Conservation (phyloP, 2,888 invertebrate species). For the Silvanus unidentatus region DNA sequence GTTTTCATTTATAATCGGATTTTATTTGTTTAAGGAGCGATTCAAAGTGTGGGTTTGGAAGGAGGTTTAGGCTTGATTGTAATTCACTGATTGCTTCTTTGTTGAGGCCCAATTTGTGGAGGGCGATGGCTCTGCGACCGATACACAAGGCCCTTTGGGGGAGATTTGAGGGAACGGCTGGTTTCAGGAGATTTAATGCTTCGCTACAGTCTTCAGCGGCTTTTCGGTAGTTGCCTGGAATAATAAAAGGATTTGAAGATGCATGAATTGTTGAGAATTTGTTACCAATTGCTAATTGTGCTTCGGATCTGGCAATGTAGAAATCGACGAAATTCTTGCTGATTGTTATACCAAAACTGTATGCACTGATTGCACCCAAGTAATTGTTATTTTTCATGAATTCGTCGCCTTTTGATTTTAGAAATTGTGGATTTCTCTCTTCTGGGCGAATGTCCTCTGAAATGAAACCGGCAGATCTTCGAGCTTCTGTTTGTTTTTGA, state of each 20-base stretch:
- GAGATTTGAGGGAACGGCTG: constrained; percentile 66
- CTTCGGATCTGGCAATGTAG: constrained; percentile 70
- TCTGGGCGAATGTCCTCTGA: constrained; percentile 69
- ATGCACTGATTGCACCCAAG: constrained; percentile 76
- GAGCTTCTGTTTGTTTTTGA: constrained; percentile 67
- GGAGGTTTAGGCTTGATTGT: constrained; percentile 63
- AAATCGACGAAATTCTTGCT: constrained; percentile 67
- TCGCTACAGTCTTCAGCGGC: constrained; percentile 53
- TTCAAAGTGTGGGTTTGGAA: constrained; percentile 56
- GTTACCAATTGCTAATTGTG: constrained; percentile 59
- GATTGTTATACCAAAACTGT: constrained; percentile 69
- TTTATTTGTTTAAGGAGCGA: constrained; percentile 26
- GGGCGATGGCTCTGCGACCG: constrained; percentile 66
- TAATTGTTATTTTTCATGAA: constrained; percentile 71
- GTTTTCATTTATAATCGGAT: background rate
- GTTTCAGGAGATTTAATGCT: constrained; percentile 69
- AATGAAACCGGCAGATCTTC: constrained; percentile 63
- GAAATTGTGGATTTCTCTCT: constrained; percentile 77
- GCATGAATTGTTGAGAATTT: no score
- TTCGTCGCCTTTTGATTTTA: constrained; percentile 74
- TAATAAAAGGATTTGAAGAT: no score
- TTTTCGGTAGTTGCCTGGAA: constrained; percentile 61
- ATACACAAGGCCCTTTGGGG: constrained; percentile 66
- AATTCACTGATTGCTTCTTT: constrained; percentile 69
- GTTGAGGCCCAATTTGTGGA: constrained; percentile 63